Conservation (phyloP, 2,113 vertebrate species). For the Noturus placidus region DNA sequence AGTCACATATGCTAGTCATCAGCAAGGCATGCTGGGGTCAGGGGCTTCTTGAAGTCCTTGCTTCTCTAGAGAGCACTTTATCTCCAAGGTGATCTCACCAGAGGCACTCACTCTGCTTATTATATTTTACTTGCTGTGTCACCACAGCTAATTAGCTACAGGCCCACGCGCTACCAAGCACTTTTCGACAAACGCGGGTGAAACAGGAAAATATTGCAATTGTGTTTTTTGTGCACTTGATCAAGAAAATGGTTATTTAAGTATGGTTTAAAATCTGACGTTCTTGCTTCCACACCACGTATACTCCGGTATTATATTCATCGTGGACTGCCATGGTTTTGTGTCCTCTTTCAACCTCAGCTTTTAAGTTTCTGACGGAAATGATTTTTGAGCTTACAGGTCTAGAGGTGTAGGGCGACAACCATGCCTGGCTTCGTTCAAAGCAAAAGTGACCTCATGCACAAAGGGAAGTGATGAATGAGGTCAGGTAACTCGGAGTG, state of each 20-base stretch:
- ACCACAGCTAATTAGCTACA: slow-evolving; percentile 71
- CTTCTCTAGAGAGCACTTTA: slow-evolving; percentile 71
- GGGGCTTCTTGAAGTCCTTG: slow-evolving; percentile 76
- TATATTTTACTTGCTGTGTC: slow-evolving; percentile 76
- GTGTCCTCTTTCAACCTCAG: slow-evolving; percentile 60
- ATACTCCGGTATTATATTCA: slow-evolving; percentile 51
- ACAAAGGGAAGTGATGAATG: slow-evolving; percentile 74
- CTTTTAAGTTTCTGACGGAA: slow-evolving; percentile 54
- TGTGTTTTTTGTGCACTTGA: slow-evolving; percentile 28
- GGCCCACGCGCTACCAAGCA: slow-evolving; percentile 74
- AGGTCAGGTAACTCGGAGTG: slow-evolving; percentile 68
- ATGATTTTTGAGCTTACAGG: slow-evolving; percentile 52
- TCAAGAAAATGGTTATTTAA: slow-evolving; percentile 60
- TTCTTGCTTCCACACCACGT: slow-evolving; percentile 45
- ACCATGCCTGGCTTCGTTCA: slow-evolving; percentile 35
- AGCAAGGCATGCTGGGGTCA: slow-evolving; percentile 72
- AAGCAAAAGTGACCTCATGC: slow-evolving; percentile 65
- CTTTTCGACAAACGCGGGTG: slow-evolving; percentile 55
- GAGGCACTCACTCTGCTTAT: slow-evolving; percentile 69
- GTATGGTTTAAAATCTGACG: slow-evolving; percentile 46
- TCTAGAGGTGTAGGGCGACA: slow-evolving; percentile 52
- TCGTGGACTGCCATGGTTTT: slow-evolving; percentile 39
- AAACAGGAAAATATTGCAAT: slow-evolving; percentile 20
- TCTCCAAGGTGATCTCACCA: slow-evolving; percentile 72
- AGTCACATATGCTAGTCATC: slow-evolving; percentile 78